These are phyloP conservation scores for Caenorhabditis elegans DNA, from an alignment of 1,140 invertebrate genomes.

Conservation along the genomic window WBcel235 BX284605.5:12139001-12139500, in stretches of 20 bases:
- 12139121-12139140: background rate
- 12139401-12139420: background rate
- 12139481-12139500: background rate
- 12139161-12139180: too few relatives aligned
- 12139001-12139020: too few relatives aligned
- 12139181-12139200: too few relatives aligned
- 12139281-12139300: background rate
- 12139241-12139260: background rate
- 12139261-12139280: conserved; percentile 7
- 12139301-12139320: background rate
- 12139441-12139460: background rate
- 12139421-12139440: background rate
- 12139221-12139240: background rate
- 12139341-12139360: background rate
- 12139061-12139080: background rate
- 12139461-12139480: too few relatives aligned
- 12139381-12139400: background rate
- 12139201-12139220: background rate
- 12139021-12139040: too few relatives aligned
- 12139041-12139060: background rate
- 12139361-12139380: background rate
- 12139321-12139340: background rate
- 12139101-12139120: background rate
- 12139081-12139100: background rate
- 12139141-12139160: background rate